Evolutionary conservation across 2,888 invertebrate species (phyloP).

Genomic region (Stegana nigrithorax): DNA sequence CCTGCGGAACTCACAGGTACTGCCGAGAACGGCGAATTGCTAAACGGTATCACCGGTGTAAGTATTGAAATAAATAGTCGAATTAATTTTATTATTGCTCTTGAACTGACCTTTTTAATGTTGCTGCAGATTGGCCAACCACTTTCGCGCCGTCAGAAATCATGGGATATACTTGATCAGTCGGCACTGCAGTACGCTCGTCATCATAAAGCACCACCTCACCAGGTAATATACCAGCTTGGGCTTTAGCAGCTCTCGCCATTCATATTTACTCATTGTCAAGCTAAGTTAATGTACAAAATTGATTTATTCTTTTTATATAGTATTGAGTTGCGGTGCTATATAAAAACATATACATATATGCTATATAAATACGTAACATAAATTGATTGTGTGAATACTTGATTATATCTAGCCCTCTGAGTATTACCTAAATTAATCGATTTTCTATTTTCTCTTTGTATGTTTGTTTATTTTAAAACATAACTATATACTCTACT

Average conservation of each 20-base stretch:
- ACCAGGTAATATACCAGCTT: slow-evolving; percentile 72
- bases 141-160: slow-evolving; percentile 81
- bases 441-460: slow-evolving; percentile 60
- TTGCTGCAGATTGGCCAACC: slow-evolving; percentile 59
- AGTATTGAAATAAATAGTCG: slow-evolving; percentile 25
- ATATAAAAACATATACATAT: no score
- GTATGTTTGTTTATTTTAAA: slow-evolving; percentile 44
- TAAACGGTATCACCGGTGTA: slow-evolving; percentile 49
- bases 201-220: slow-evolving; percentile 74
- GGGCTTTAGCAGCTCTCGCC: neutral
- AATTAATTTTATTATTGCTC: neutral
- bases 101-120: neutral
- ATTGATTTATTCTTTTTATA: slow-evolving; percentile 1
- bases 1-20: slow-evolving; percentile 72
- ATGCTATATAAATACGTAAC: no score
- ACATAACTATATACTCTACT: slow-evolving; percentile 16
- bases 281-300: slow-evolving; percentile 18
- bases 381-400: no score
- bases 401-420: slow-evolving; percentile 42
- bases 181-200: slow-evolving; percentile 81
- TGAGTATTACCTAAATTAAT: slow-evolving; percentile 52
- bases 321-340: neutral
- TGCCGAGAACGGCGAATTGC: slow-evolving; percentile 56
- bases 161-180: slow-evolving; percentile 94
- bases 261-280: slow-evolving; percentile 26